Conservation (phyloP, 1,140 invertebrate species). For the Trichomalopsis sarcophagae region DNA sequence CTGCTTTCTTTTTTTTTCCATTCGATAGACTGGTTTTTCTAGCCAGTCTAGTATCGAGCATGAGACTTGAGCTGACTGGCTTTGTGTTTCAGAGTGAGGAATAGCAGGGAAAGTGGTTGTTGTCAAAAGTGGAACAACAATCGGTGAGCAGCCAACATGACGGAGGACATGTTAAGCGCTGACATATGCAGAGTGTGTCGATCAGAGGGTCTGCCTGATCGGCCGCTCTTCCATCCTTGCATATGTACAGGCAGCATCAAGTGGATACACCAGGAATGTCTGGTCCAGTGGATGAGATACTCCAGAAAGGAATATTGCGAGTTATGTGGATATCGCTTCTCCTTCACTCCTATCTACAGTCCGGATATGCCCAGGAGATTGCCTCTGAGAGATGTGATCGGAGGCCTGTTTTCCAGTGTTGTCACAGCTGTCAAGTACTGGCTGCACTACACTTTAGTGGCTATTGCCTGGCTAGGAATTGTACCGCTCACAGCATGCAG, state of each 20-base stretch:
- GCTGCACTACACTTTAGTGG: slow-evolving; percentile 97
- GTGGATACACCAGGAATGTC: slow-evolving; percentile 97
- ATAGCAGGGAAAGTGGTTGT: neutral
- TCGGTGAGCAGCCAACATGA: slow-evolving; percentile 65
- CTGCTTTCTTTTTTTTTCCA: neutral
- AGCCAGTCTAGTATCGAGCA: neutral
- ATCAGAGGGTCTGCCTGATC: slow-evolving; percentile 89
- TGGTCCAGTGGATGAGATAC: slow-evolving; percentile 94
- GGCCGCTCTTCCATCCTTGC: slow-evolving; percentile 97
- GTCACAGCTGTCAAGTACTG: slow-evolving; percentile 95
- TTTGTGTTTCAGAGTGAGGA: neutral
- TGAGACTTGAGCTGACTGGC: neutral
- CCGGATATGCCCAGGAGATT: slow-evolving; percentile 98
- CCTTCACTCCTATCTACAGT: slow-evolving; percentile 99
- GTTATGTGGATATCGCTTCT: slow-evolving; percentile 97
- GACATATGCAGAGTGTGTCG: slow-evolving; percentile 99
- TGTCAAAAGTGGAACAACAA: slow-evolving; percentile 33
- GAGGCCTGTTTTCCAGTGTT: slow-evolving; percentile 91
- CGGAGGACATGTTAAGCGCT: slow-evolving; percentile 76
- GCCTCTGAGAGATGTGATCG: slow-evolving; percentile 92
- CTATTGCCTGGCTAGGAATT: slow-evolving; percentile 97
- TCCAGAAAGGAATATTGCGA: slow-evolving; percentile 99
- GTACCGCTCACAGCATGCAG: slow-evolving; percentile 98
- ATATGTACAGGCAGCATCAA: slow-evolving; percentile 99
- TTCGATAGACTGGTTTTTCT: too few relatives aligned